Percentiles rank a stretch among this genome's conserved stretches.
phyloP scores from a whole-genome alignment of 2,888 invertebrate genomes.

The Oeneis ivallda region DNA sequence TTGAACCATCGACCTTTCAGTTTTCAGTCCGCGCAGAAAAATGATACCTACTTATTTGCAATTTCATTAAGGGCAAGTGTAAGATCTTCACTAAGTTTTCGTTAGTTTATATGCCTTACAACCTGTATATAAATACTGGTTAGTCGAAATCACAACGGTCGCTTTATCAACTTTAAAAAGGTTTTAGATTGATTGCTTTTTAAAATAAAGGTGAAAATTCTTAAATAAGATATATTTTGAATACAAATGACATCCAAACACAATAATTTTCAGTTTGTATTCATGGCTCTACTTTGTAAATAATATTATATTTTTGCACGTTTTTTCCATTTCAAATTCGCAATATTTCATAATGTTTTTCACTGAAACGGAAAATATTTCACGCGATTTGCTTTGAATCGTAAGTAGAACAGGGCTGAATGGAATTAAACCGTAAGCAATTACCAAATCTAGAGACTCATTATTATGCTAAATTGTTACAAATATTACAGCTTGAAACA shows the following conservation, averaged over 20 bases:
- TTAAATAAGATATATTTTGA: neutral
- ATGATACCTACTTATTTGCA: no score
- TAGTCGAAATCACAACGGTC: no score
- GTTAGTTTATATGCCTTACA: no score
- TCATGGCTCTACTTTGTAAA: conserved; percentile 1
- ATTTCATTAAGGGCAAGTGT: no score
- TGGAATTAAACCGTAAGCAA: conserved; percentile 18
- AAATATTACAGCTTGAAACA: conserved; percentile 19
- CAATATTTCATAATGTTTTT: conserved; percentile 15
- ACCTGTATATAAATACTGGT: no score
- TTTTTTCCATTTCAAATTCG: conserved; percentile 16
- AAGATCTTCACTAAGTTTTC: no score
- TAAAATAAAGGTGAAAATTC: no score
- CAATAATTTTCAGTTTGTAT: conserved; percentile 7
- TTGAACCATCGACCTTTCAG: no score
- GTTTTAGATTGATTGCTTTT: no score
- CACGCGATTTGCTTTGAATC: conserved; percentile 4
- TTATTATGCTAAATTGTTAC: conserved; percentile 29
- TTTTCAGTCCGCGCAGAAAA: no score
- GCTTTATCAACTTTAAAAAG: neutral
- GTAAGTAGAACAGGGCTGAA: conserved; percentile 16
- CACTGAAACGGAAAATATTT: conserved; percentile 7
- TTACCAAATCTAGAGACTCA: conserved; percentile 11
- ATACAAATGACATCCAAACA: neutral
- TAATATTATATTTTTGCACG: conserved; percentile 1